Evolutionary conservation across 2,113 vertebrate genomes (phyloP).

Genomic region (Gambusia affinis): DNA sequence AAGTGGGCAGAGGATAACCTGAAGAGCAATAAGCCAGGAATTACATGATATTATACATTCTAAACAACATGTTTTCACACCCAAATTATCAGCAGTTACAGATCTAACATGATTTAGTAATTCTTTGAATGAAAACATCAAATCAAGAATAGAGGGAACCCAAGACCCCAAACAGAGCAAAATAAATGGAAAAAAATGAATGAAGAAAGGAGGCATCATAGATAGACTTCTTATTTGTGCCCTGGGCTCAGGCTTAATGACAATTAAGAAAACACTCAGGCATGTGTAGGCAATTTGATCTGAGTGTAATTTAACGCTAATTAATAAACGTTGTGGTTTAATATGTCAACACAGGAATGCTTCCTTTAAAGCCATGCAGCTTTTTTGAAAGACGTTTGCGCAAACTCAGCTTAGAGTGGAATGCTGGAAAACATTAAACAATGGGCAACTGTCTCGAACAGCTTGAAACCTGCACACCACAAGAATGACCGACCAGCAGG

Average conservation of each 20-base stretch:
- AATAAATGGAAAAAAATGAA: slow-evolving; percentile 26
- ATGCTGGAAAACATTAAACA: slow-evolving; percentile 56
- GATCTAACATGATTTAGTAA: slow-evolving; percentile 8
- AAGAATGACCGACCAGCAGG: slow-evolving; percentile 25
- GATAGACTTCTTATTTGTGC: slow-evolving; percentile 56
- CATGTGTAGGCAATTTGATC: slow-evolving; percentile 57
- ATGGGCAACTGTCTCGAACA: slow-evolving; percentile 56
- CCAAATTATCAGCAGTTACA: background rate
- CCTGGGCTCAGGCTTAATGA: slow-evolving; percentile 51
- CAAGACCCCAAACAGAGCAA: background rate
- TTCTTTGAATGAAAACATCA: slow-evolving; percentile 22
- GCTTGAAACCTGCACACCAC: slow-evolving; percentile 41
- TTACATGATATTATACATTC: slow-evolving; percentile 12
- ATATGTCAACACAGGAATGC: slow-evolving; percentile 43
- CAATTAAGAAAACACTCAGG: slow-evolving; percentile 33
- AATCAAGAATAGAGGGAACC: background rate
- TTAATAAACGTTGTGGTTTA: slow-evolving; percentile 67
- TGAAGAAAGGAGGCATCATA: slow-evolving; percentile 41
- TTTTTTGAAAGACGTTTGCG: slow-evolving; percentile 19
- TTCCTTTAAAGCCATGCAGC: slow-evolving; percentile 47
- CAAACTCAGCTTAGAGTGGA: slow-evolving; percentile 40
- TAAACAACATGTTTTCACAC: slow-evolving; percentile 4
- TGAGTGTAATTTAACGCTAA: slow-evolving; percentile 58
- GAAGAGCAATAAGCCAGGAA: slow-evolving; percentile 18
- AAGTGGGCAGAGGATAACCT: slow-evolving; percentile 35